Conservation (phyloP, 2,113 vertebrate species). For the Eleginops maclovinus region DNA sequence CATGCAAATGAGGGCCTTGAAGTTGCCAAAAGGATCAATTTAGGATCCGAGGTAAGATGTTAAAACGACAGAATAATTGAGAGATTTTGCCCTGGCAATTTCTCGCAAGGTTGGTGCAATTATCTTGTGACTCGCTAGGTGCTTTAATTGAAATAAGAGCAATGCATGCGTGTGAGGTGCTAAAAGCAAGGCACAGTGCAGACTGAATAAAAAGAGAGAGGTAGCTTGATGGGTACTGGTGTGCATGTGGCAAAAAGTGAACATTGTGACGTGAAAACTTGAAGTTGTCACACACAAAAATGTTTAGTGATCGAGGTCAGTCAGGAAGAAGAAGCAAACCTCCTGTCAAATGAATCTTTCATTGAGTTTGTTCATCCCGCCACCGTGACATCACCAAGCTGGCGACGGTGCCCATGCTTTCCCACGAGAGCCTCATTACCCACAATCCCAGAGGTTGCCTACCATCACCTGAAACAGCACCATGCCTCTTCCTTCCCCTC, state of each 20-base stretch:
- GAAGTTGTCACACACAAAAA: slow-evolving; percentile 27
- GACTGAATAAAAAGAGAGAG: slow-evolving; percentile 39
- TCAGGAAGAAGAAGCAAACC: too few relatives aligned
- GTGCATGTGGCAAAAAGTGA: not conserved
- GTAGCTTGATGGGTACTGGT: not conserved
- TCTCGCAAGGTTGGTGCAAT: slow-evolving; percentile 28
- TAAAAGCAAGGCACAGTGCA: not conserved
- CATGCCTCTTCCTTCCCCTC: slow-evolving; percentile 5
- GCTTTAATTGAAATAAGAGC: slow-evolving; percentile 35
- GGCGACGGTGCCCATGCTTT: slow-evolving; percentile 16
- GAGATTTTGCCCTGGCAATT: slow-evolving; percentile 28
- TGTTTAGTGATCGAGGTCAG: slow-evolving; percentile 32
- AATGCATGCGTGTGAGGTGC: too few relatives aligned
- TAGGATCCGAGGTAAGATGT: slow-evolving; percentile 50
- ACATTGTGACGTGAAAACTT: slow-evolving; percentile 28
- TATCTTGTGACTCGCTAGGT: slow-evolving; percentile 41
- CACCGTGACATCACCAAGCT: slow-evolving; percentile 43
- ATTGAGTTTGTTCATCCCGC: slow-evolving; percentile 42
- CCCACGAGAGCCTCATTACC: slow-evolving; percentile 64
- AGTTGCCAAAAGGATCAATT: slow-evolving; percentile 43
- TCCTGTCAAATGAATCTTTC: slow-evolving; percentile 59
- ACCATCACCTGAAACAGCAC: slow-evolving; percentile 46
- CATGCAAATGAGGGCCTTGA: slow-evolving; percentile 24
- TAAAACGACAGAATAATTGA: slow-evolving; percentile 53
- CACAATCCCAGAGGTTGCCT: slow-evolving; percentile 62